These are phyloP conservation scores for Bellardia bayeri DNA, from an alignment of 2,888 invertebrate species.

Conservation along the genomic window DNA sequence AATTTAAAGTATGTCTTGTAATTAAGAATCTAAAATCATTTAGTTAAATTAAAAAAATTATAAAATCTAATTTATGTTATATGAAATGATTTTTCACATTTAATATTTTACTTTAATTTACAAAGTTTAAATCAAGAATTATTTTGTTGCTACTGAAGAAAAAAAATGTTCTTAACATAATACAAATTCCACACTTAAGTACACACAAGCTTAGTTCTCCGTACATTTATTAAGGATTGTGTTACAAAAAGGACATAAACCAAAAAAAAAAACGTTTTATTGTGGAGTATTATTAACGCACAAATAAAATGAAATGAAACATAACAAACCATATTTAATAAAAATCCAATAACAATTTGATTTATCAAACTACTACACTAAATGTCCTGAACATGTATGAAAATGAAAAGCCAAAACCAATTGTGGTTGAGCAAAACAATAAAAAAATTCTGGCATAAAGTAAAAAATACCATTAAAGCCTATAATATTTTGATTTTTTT, in stretches of 20 bases:
- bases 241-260: not conserved
- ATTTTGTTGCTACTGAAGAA: not conserved
- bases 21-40: no score
- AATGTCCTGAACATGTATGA: not conserved
- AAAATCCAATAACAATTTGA: constrained; percentile 30
- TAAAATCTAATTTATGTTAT: no score
- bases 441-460: not conserved
- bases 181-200: constrained; percentile 4
- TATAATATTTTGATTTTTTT: constrained; percentile 45
- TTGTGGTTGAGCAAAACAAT: not conserved
- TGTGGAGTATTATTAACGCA: not conserved
- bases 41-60: no score
- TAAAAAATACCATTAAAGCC: constrained; percentile 24
- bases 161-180: not conserved
- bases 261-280: not conserved
- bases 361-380: constrained; percentile 45
- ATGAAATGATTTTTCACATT: no score
- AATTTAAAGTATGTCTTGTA: no score
- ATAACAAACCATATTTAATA: constrained; percentile 7
- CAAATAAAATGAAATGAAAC: constrained; percentile 5
- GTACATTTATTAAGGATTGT: not conserved
- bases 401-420: constrained; percentile 6
- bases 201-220: not conserved
- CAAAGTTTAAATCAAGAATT: not conserved
- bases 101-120: no score